These are phyloP conservation scores for Damaliscus lunatus DNA, from an alignment of 2,113 vertebrate genomes.

Conservation along the genomic window DNA sequence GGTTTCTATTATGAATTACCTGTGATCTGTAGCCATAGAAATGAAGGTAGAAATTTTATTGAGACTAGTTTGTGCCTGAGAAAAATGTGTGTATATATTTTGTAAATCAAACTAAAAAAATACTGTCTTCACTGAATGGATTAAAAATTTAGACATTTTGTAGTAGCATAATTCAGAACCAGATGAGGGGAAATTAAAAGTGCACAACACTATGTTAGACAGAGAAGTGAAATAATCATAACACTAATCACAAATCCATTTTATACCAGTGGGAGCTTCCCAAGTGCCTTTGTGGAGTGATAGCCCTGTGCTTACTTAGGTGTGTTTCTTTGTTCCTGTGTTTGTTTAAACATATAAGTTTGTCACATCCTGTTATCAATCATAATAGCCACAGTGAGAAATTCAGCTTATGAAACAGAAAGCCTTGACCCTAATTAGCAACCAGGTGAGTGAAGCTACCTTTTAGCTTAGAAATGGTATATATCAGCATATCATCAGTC, in stretches of 20 bases:
- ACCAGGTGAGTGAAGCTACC: background rate
- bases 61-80: background rate
- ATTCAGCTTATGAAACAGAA: background rate
- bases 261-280: background rate
- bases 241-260: background rate
- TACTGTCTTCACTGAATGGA: background rate
- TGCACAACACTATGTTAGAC: background rate
- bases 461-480: background rate
- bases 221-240: background rate
- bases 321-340: conserved; percentile 60
- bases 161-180: background rate
- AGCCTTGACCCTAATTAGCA: background rate
- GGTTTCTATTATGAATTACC: background rate
- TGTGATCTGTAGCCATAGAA: background rate
- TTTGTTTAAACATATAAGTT: conserved; percentile 27
- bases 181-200: background rate
- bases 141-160: background rate
- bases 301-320: background rate
- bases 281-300: background rate
- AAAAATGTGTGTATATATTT: background rate
- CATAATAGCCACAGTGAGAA: background rate
- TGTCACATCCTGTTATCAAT: conserved; percentile 34
- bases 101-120: background rate
- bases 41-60: background rate
- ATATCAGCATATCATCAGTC: background rate